phyloP scores from a whole-genome alignment of 2,888 invertebrate genomes.

The Philonicus albiceps region DNA sequence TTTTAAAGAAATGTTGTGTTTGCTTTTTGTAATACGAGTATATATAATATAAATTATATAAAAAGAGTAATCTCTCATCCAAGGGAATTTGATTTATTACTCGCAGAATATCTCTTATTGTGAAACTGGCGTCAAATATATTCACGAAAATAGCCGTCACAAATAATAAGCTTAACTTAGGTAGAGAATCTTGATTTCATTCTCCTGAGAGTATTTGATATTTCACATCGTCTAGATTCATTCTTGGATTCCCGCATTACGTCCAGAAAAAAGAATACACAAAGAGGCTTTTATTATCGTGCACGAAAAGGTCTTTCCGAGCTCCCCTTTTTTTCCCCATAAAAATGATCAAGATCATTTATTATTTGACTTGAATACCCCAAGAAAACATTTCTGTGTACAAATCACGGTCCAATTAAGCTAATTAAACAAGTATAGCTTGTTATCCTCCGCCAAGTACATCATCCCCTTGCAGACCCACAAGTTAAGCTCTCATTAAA shows the following conservation, averaged over 20 bases:
- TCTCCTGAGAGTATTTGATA: not conserved
- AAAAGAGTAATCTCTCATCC: no score
- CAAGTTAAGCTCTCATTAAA: not conserved
- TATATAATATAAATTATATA: no score
- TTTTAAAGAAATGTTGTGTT: no score
- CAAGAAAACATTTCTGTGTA: not conserved
- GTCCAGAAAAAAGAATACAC: not conserved
- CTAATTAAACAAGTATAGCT: not conserved
- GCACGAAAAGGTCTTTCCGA: not conserved
- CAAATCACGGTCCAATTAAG: not conserved
- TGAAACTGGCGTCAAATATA: not conserved
- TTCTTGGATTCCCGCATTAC: not conserved
- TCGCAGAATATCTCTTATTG: not conserved
- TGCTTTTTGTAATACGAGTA: no score
- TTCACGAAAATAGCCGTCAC: not conserved
- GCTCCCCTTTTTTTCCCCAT: not conserved
- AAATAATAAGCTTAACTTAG: not conserved
- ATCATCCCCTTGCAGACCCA: not conserved
- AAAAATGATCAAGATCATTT: not conserved
- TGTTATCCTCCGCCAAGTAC: not conserved
- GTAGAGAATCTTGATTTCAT: not conserved
- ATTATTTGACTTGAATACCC: not conserved
- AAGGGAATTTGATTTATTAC: not conserved
- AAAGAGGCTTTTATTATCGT: not conserved
- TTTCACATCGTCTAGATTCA: not conserved